Evolutionary conservation across 1,140 invertebrate genomes (phyloP).

Genomic region (Pararge aegeria): DNA sequence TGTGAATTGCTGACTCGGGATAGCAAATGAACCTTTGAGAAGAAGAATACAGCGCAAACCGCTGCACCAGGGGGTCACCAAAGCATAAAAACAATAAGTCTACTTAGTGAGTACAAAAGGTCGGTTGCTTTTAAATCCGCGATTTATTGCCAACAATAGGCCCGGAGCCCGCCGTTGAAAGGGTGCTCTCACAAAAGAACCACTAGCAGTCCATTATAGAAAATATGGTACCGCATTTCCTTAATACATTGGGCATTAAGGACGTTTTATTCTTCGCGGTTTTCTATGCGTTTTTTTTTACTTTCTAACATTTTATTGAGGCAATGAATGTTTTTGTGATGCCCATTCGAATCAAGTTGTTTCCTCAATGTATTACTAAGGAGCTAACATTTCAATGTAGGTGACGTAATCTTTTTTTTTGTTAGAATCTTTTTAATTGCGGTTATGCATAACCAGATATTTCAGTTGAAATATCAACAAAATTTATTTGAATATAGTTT

Average conservation of each 20-base stretch:
- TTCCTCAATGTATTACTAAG: no score
- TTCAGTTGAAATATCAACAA: no score
- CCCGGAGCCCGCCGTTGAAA: not conserved
- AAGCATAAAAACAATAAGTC: not conserved
- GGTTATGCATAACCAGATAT: no score
- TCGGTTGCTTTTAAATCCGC: conserved; percentile 12
- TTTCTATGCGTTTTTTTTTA: not conserved
- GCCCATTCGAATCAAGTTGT: no score
- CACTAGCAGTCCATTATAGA: conserved; percentile 10
- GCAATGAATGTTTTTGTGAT: not conserved
- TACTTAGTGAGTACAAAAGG: conserved; percentile 1
- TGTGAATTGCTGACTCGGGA: no score
- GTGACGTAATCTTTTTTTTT: no score
- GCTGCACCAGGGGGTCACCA: no score
- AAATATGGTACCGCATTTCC: conserved; percentile 10
- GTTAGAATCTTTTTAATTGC: no score
- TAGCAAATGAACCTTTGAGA: no score
- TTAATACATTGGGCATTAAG: conserved; percentile 8
- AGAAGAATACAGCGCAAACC: no score
- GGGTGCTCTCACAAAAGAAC: conserved; percentile 5
- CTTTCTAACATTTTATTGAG: not conserved
- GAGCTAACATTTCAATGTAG: no score
- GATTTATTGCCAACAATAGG: conserved; percentile 13
- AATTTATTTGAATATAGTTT: no score
- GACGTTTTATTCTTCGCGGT: conserved; percentile 1